These are phyloP conservation scores for Cheilosia pagana DNA, from an alignment of 2,888 invertebrate genomes.

Conservation along the genomic window DNA sequence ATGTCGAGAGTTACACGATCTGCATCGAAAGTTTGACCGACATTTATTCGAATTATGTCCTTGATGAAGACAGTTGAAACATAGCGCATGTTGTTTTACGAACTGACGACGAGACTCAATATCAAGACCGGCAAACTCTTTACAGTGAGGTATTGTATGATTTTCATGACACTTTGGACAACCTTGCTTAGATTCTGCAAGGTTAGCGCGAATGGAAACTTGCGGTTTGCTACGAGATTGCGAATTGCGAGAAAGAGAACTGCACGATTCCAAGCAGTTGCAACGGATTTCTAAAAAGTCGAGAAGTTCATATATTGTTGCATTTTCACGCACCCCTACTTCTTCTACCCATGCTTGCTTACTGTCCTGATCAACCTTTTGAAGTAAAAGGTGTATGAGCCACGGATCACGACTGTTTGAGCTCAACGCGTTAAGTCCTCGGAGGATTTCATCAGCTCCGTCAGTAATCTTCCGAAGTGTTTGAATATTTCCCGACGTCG, in stretches of 20 bases:
- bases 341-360: conserved; percentile 33
- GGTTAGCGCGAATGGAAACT: not conserved
- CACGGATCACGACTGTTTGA: conserved; percentile 20
- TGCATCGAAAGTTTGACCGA: not conserved
- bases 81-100: not conserved
- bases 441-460: conserved; percentile 9
- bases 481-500: conserved; percentile 4
- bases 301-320: not conserved
- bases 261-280: not conserved
- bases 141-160: not conserved
- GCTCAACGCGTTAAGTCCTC: not conserved
- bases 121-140: not conserved
- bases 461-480: conserved; percentile 21
- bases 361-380: conserved; percentile 25
- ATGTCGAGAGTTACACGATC: not conserved
- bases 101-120: too few relatives aligned
- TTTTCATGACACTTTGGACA: not conserved
- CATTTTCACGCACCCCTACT: not conserved
- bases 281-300: not conserved
- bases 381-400: conserved; percentile 18
- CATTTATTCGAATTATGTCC: conserved; percentile 19
- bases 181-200: not conserved
- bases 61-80: conserved; percentile 24
- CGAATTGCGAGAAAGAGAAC: not conserved
- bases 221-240: not conserved